Evolutionary conservation across 2,888 invertebrate genomes (phyloP), one percentile per base, ranked within the genome.

Genomic region (Platycheirus albimanus): DNA sequence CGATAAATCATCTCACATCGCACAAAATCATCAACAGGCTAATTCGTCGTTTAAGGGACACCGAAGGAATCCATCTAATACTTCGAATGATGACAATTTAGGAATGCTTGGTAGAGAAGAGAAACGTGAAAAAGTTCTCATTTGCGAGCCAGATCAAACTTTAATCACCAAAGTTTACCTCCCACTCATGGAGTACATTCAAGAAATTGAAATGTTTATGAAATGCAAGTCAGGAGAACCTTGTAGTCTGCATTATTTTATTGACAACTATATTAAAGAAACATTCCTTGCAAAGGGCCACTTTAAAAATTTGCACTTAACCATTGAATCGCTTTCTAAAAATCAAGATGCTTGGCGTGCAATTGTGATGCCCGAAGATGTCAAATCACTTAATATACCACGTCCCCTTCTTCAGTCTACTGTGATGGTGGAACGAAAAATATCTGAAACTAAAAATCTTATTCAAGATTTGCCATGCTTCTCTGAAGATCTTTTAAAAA

Each of bases 261-360:
- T 98, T 69, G 94, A 95, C 52, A 95, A 97, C 89, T 97, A 97
- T 91, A 95, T 98, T 20, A 95, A 95, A 86, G 95, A 96, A 87
- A 95, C 95, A 6, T 98, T 97, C 91, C 93, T 96, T 84, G 95
- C 95, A 84, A 94, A 96, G 80, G 94, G 95, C 69, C 95, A 94
- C 87, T 93, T 93, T 86, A 89, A 90, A 51, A 90, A 90, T 86
- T 86, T 91, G 41, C 89, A 90, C 85, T 76, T 90, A 76, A 91
- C 91, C 33, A 94, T 96, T 80, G 95, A 96, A 86, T 91, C 93
- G 0, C 94, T 95, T 19, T 95, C 95, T 61, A 94, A 95, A 89
- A 94, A 94, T 88, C 92, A 95, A 78, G 94, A 95, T 90, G 96
- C 96, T 4, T 96, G 97, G 95, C 93, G 95, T 67, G 93, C 95